Evolutionary conservation across 2,888 invertebrate species (phyloP).

Genomic region (Drosophila rubida): DNA sequence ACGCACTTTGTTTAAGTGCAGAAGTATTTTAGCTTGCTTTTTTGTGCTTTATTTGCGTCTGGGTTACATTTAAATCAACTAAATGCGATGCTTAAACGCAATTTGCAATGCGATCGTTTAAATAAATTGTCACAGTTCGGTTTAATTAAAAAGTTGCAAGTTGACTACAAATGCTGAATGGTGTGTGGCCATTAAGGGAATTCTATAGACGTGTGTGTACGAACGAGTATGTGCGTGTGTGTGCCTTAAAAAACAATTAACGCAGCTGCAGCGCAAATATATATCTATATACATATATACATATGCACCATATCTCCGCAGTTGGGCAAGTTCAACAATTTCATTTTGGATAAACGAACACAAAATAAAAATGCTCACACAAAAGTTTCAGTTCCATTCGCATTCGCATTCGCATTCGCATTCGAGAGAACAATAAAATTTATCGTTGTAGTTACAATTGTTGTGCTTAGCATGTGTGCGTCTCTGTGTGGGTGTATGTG

Average conservation of each 20-base stretch:
- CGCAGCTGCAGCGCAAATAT: constrained; percentile 51
- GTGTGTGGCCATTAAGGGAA: constrained; percentile 8
- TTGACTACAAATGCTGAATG: constrained; percentile 5
- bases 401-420: too few species aligned
- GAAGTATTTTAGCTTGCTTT: background rate
- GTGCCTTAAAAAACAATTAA: constrained; percentile 72
- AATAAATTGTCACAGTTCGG: constrained; percentile 74
- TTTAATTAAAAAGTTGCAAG: constrained; percentile 76
- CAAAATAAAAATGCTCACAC: constrained; percentile 46
- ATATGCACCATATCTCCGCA: constrained; percentile 20
- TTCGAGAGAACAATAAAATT: constrained; percentile 72
- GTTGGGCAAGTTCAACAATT: constrained; percentile 62
- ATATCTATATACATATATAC: constrained; percentile 11
- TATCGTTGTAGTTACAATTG: constrained; percentile 75
- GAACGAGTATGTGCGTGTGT: constrained; percentile 27
- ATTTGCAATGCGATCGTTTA: constrained; percentile 64
- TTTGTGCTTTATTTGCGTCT: constrained; percentile 7
- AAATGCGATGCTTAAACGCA: constrained; percentile 55
- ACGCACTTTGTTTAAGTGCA: constrained; percentile 8
- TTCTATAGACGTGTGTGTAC: constrained; percentile 8
- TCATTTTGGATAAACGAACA: constrained; percentile 58
- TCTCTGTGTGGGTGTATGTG: constrained; percentile 18
- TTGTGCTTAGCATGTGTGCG: constrained; percentile 50
- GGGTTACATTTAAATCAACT: constrained; percentile 55
- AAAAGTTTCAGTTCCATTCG: constrained; percentile 39